Conservation (phyloP, 2,113 vertebrate genomes). For the Phaethon lepturus region DNA sequence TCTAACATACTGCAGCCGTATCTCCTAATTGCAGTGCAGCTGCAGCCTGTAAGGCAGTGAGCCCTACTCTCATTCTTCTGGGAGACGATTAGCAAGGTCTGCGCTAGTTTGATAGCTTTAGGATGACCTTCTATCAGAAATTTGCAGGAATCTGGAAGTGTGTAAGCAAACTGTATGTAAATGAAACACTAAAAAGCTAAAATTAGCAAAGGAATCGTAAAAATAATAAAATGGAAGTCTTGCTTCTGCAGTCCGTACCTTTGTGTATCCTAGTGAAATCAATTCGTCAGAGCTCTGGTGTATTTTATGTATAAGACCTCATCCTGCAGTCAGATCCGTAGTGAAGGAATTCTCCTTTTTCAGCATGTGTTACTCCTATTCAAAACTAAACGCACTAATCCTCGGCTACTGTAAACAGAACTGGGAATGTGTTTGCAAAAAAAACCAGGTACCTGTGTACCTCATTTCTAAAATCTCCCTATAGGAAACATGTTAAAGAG, state of each 20-base stretch:
- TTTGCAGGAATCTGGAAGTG: constrained; percentile 6
- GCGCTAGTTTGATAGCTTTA: background rate
- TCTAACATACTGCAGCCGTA: background rate
- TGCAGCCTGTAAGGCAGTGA: background rate
- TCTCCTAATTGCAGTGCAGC: constrained; percentile 35
- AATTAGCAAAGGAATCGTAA: background rate
- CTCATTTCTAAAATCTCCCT: background rate
- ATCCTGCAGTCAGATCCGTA: background rate
- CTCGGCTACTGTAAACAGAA: background rate
- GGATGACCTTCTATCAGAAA: constrained; percentile 33
- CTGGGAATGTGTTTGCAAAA: background rate
- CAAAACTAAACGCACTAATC: background rate
- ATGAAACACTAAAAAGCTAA: background rate
- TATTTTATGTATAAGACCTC: background rate
- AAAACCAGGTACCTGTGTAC: background rate
- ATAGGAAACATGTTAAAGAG: background rate
- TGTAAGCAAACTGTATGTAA: background rate
- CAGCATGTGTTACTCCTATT: background rate
- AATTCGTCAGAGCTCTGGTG: background rate
- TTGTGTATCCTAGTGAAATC: background rate
- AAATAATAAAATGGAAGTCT: background rate
- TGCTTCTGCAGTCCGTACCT: background rate
- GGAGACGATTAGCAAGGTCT: constrained; percentile 15
- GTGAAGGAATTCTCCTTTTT: background rate
- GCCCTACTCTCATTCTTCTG: background rate